Percentiles rank a stretch among this genome's conserved stretches.
Evolutionary conservation across 2,113 vertebrate genomes (phyloP).

Genomic region (Ciconia boyciana): DNA sequence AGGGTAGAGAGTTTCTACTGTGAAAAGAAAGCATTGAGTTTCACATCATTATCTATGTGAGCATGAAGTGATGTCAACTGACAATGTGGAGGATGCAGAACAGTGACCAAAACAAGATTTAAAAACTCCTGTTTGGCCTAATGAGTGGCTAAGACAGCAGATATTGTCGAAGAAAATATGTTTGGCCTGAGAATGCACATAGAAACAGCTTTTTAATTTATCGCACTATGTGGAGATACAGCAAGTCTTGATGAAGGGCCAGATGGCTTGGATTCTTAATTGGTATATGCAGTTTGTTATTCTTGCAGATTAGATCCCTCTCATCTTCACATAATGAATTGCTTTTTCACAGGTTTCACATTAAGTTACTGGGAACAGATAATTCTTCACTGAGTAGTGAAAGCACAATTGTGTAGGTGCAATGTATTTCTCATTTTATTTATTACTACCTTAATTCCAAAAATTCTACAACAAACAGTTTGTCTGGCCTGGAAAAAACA

Average conservation of each 20-base stretch:
- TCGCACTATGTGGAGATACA: conserved; percentile 9
- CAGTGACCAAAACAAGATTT: neutral
- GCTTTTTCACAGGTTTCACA: conserved; percentile 2
- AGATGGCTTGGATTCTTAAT: conserved; percentile 55
- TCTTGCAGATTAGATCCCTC: conserved; percentile 5
- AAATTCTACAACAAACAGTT: neutral
- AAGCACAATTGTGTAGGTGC: neutral
- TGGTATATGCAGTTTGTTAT: conserved; percentile 38
- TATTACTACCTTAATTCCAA: neutral
- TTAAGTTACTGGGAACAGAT: neutral
- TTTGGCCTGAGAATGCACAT: conserved; percentile 1
- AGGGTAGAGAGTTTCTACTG: neutral
- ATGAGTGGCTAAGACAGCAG: neutral
- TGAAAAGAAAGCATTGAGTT: neutral
- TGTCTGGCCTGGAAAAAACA: neutral
- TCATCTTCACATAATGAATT: conserved; percentile 3
- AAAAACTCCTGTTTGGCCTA: neutral
- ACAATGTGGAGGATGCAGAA: neutral
- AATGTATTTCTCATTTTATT: neutral
- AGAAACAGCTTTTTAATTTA: conserved; percentile 35
- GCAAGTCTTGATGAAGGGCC: conserved; percentile 17
- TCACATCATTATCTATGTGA: neutral
- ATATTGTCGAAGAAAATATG: conserved; percentile 11
- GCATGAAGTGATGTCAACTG: neutral
- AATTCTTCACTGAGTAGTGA: neutral